These are phyloP conservation scores for sheep (Ovis aries) DNA, from an alignment of 2,113 vertebrate genomes.

Conservation along the genomic window ARS-UI_Ramb_v3.0 NC_056080.1:51875001-51875500, in stretches of 20 bases:
- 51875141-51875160: neutral
- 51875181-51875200: neutral
- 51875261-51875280: neutral
- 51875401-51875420: neutral
- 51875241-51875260: neutral
- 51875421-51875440: neutral
- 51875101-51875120: neutral
- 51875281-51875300: neutral
- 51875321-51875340: neutral
- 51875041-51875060: neutral
- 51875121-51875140: neutral
- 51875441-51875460: neutral
- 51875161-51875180: neutral
- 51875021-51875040: neutral
- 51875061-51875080: neutral
- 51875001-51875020: neutral
- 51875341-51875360: neutral
- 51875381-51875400: neutral
- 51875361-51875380: neutral
- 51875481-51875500: neutral
- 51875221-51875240: neutral
- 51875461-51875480: neutral
- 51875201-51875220: neutral
- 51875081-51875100: neutral
- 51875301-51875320: neutral